Base-by-base conservation (phyloP, 2,113 vertebrate species). In the Lepisosteus osseus region DNA sequence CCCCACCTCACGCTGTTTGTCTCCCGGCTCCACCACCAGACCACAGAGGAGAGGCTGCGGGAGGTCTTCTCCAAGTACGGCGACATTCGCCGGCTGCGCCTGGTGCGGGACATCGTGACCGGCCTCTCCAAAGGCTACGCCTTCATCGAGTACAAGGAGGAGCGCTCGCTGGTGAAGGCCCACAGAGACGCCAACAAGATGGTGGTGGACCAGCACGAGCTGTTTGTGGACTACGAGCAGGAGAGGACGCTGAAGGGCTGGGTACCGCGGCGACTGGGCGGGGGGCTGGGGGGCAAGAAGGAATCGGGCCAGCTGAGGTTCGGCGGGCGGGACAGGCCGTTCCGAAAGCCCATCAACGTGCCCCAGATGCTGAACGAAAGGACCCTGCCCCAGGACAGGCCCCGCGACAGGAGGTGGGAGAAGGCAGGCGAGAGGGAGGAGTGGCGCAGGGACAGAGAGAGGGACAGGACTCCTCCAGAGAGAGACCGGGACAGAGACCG, bases 301-400 rank as follows among this genome's bases (percentile, higher is more conserved):
- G 97, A 99, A 80, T 99, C 97, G 0, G 97, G 97, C 1, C 97
- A 99, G 77, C 85, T 99, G 72, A 90, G 97, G 7, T 99, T 98
- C 0, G 97, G 97, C 13, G 97, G 97, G 3, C 90, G 95, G 69
- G 97, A 99, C 80, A 89, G 97, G 67, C 97, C 97, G 6, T 99
- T 99, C 79, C 91, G 96, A 0, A 98, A 96, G 66, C 97, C 97
- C 51, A 97, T 99, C 17, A 94, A 93, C 74, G 78, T 99, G 72
- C 93, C 91, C 0, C 72, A 82, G 0, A 74, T 90, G 61, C 85
- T 83, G 14, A 87, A 43, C 0, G 87, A 92, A 47, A 78, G 79
- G 2, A 85, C 40, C 74, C 2, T 73, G 81, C 85, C 86, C 67
- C 90, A 87, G 54, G 94, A 96, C 0, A 85, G 91, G 61, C 63